phyloP scores from a whole-genome alignment of 2,888 invertebrate species.

The Teleogryllus oceanicus region DNA sequence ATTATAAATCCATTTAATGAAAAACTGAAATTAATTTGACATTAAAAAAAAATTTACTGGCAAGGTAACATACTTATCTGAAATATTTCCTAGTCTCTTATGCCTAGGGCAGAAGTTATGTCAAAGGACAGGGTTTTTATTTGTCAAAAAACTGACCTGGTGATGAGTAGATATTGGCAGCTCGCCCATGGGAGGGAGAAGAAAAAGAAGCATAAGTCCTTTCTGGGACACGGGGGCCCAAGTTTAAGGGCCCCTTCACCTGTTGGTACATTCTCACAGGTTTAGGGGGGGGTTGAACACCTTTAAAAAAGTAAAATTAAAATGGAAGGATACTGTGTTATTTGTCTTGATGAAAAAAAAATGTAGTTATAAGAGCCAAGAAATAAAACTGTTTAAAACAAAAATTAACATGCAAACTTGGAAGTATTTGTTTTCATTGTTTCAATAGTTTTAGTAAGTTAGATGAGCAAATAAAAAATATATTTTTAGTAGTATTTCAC shows the following conservation, averaged over 20 bases:
- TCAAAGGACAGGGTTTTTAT: no score
- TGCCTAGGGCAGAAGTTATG: no score
- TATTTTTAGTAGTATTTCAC: no score
- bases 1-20: no score
- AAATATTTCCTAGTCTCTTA: no score
- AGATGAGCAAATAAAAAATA: no score
- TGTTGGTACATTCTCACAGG: constrained; percentile 59
- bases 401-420: not conserved
- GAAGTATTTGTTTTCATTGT: not conserved
- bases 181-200: constrained; percentile 37
- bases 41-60: no score
- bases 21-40: no score
- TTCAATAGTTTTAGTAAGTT: no score
- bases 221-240: constrained; percentile 42
- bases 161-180: constrained; percentile 28
- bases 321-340: not conserved
- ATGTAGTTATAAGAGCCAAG: not conserved
- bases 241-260: constrained; percentile 48
- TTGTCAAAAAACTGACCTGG: constrained; percentile 26
- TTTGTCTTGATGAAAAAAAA: not conserved
- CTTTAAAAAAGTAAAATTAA: constrained; percentile 44
- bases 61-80: no score
- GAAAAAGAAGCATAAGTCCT: constrained; percentile 37
- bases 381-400: not conserved
- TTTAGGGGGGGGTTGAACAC: constrained; percentile 56